Evolutionary conservation across 2,113 vertebrate genomes (phyloP).

Genomic region (Poeciliopsis retropinna): DNA sequence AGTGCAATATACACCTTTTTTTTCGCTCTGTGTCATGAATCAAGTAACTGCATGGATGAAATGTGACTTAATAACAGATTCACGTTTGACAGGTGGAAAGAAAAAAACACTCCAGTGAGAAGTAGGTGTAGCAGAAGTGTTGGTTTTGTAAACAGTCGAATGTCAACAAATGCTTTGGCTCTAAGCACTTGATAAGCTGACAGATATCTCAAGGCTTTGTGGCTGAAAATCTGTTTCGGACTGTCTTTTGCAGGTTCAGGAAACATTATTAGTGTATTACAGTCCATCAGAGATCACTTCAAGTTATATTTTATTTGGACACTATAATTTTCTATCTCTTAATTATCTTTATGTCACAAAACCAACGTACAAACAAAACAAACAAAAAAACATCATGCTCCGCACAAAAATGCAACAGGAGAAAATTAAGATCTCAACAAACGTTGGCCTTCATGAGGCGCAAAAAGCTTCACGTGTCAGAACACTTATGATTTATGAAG

Average conservation of each 20-base stretch:
- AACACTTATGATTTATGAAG: slow-evolving; percentile 76
- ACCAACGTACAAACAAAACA: slow-evolving; percentile 18
- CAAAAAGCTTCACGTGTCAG: slow-evolving; percentile 64
- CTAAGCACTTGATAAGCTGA: slow-evolving; percentile 37
- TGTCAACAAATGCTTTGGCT: slow-evolving; percentile 40
- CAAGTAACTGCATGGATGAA: not conserved
- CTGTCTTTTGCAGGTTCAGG: slow-evolving; percentile 49
- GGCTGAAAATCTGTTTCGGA: slow-evolving; percentile 38
- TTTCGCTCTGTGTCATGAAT: not conserved
- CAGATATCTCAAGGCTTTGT: slow-evolving; percentile 30
- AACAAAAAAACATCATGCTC: slow-evolving; percentile 11
- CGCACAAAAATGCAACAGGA: slow-evolving; percentile 10
- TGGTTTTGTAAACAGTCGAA: slow-evolving; percentile 49
- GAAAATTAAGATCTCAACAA: slow-evolving; percentile 15
- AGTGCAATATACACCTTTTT: not conserved
- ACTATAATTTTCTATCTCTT: slow-evolving; percentile 61
- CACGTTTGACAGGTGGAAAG: slow-evolving; percentile 38
- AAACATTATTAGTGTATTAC: slow-evolving; percentile 55
- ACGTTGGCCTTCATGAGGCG: slow-evolving; percentile 53
- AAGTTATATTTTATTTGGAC: slow-evolving; percentile 45
- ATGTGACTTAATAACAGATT: slow-evolving; percentile 10
- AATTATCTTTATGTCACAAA: slow-evolving; percentile 51
- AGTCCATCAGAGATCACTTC: slow-evolving; percentile 52
- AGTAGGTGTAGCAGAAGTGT: slow-evolving; percentile 13
- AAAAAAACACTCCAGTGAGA: slow-evolving; percentile 26